phyloP scores from a whole-genome alignment of 2,113 vertebrate genomes.

The Phrynocephalus versicolor region DNA sequence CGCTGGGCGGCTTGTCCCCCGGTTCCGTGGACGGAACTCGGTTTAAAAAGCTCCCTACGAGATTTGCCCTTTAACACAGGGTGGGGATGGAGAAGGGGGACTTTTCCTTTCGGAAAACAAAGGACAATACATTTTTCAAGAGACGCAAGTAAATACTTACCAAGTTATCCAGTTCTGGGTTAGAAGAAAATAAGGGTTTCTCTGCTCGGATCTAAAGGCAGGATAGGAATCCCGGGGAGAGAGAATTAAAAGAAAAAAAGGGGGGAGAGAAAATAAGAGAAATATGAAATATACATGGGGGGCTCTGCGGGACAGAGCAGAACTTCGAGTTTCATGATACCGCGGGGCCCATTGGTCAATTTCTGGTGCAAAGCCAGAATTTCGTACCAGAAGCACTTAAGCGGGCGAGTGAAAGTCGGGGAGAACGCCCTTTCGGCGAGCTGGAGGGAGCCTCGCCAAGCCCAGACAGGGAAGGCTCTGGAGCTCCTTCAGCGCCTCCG shows the following conservation, averaged over 20 bases:
- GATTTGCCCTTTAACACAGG: too few species aligned
- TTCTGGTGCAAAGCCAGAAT: constrained; percentile 55
- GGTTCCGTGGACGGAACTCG: constrained; percentile 57
- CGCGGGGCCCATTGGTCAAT: constrained; percentile 61
- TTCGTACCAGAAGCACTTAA: constrained; percentile 54
- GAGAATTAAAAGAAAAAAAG: background rate
- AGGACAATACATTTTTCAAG: background rate
- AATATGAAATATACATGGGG: constrained; percentile 69
- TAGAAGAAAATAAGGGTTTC: constrained; percentile 99
- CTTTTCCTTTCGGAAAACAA: constrained; percentile 29
- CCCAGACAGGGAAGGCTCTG: background rate
- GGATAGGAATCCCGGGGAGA: constrained; percentile 51
- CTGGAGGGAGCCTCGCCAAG: constrained; percentile 36
- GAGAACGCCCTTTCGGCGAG: too few species aligned
- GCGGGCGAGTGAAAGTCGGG: constrained; percentile 59
- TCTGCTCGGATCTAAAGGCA: constrained; percentile 95
- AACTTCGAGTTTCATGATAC: constrained; percentile 61
- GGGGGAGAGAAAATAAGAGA: constrained; percentile 49
- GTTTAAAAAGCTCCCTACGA: background rate
- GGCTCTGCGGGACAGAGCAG: constrained; percentile 34
- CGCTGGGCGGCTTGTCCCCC: constrained; percentile 31
- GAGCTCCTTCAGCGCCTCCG: background rate
- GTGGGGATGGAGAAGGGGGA: too few species aligned
- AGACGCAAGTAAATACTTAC: constrained; percentile 80
- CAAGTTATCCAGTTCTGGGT: constrained; percentile 99